Evolutionary conservation across 2,797 vertebrate genomes (phyloP).

Genomic region (Tapirus indicus): DNA sequence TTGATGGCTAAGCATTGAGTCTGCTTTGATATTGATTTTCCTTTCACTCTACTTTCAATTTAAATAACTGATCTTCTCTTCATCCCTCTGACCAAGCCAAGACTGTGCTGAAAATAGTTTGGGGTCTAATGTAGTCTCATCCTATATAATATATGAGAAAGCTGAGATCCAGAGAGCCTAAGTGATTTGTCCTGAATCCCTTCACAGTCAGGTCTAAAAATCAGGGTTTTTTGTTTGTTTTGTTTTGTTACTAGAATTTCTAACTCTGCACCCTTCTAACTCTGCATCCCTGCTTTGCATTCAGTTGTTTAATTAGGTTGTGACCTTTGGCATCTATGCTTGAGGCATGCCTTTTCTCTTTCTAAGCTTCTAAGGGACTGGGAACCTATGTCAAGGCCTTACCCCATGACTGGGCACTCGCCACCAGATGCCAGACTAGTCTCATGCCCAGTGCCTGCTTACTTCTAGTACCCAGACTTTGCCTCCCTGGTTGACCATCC

Average conservation of each 20-base stretch:
- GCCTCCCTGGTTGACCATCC: not conserved
- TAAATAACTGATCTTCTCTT: constrained; percentile 50
- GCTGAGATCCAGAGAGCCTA: not conserved
- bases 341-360: not conserved
- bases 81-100: constrained; percentile 27
- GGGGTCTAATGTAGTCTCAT: constrained; percentile 45
- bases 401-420: not conserved
- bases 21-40: constrained; percentile 63
- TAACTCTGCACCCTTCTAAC: not conserved
- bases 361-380: not conserved
- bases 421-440: no score
- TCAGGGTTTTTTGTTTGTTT: not conserved
- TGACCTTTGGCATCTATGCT: not conserved
- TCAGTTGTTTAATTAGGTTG: not conserved
- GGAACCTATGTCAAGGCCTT: not conserved
- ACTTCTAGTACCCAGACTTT: not conserved
- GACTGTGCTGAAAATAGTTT: constrained; percentile 51
- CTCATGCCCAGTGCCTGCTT: not conserved
- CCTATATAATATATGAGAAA: constrained; percentile 21
- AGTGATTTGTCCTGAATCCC: not conserved
- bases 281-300: not conserved
- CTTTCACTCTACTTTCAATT: not conserved
- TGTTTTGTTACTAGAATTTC: not conserved
- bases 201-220: not conserved
- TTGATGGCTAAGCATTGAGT: constrained; percentile 27